A percentile compares a stretch with the other conserved stretches of the same genome.
phyloP scores from a whole-genome alignment of 2,797 vertebrate genomes.

The Propithecus deckenii region DNA sequence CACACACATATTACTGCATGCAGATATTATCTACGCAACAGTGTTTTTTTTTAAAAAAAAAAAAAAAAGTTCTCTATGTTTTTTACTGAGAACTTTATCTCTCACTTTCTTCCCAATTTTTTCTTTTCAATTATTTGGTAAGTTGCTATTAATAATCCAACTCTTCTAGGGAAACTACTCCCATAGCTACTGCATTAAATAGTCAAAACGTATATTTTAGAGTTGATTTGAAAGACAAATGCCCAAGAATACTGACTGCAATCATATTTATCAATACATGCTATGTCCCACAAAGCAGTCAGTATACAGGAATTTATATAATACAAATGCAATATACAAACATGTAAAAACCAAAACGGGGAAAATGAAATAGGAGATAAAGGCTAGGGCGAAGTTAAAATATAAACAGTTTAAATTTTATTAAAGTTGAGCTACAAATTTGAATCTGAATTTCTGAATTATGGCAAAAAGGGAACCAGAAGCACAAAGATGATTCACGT shows the following conservation, averaged over 20 bases:
- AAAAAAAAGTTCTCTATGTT: background rate
- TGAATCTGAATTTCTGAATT: constrained; percentile 28
- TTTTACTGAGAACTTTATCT: background rate
- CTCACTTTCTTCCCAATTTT: background rate
- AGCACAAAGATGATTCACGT: background rate
- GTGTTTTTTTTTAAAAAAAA: no score
- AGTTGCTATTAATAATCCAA: background rate
- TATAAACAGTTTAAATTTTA: background rate
- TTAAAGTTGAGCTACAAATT: background rate
- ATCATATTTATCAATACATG: background rate
- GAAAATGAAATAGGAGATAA: background rate
- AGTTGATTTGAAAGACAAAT: constrained; percentile 35
- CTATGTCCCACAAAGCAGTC: background rate
- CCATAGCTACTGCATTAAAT: background rate
- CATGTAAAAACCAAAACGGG: background rate
- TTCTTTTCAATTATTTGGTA: background rate
- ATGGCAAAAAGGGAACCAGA: background rate
- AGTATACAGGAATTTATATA: background rate
- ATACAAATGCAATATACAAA: background rate
- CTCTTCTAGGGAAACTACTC: background rate
- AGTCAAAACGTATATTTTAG: background rate
- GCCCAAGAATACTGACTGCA: background rate
- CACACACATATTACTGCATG: background rate
- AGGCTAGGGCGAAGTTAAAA: background rate
- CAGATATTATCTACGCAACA: background rate